Conservation (phyloP, 1,140 invertebrate species). For the Drosophila pseudoobscura region DNA sequence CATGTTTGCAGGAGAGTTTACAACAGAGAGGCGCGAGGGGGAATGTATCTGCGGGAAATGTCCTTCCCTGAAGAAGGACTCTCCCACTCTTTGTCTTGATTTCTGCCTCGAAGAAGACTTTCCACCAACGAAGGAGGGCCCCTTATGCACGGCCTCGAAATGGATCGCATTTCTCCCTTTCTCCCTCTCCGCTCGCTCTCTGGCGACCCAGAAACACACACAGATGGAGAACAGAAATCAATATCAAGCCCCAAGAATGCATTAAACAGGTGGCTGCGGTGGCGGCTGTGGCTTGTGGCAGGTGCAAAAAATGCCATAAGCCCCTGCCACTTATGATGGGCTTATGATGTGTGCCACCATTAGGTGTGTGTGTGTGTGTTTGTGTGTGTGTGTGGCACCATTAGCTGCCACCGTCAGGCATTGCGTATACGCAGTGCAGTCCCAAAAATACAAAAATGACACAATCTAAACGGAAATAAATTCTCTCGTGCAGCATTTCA, state of each 20-base stretch:
- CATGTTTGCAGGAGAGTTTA: no score
- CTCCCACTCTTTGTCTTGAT: no score
- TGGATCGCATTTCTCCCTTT: no score
- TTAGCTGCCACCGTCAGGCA: constrained; percentile 5
- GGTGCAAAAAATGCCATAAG: constrained; percentile 40
- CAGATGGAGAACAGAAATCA: constrained; percentile 59
- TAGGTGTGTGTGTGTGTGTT: constrained; percentile 3
- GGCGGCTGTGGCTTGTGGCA: constrained; percentile 1
- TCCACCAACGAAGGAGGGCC: no score
- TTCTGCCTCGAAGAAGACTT: no score
- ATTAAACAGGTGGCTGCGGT: constrained; percentile 31
- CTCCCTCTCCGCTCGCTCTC: not conserved
- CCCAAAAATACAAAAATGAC: constrained; percentile 77
- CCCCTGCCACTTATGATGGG: constrained; percentile 25
- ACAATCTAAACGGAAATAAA: constrained; percentile 82
- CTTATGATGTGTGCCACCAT: no score
- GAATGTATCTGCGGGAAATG: not conserved
- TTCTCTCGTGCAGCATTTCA: constrained; percentile 57
- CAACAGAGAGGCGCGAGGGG: constrained; percentile 14
- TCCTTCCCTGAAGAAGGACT: no score
- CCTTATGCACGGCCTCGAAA: no score
- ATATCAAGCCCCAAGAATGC: constrained; percentile 67
- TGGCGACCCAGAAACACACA: constrained; percentile 20
- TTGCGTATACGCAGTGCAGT: constrained; percentile 68
- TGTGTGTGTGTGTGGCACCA: constrained; percentile 16